A percentile compares a stretch with the other conserved stretches of the same genome.
Evolutionary conservation across 92 coral and sea anemone species (phyloP).

Genomic region (Actinernus sp.): DNA sequence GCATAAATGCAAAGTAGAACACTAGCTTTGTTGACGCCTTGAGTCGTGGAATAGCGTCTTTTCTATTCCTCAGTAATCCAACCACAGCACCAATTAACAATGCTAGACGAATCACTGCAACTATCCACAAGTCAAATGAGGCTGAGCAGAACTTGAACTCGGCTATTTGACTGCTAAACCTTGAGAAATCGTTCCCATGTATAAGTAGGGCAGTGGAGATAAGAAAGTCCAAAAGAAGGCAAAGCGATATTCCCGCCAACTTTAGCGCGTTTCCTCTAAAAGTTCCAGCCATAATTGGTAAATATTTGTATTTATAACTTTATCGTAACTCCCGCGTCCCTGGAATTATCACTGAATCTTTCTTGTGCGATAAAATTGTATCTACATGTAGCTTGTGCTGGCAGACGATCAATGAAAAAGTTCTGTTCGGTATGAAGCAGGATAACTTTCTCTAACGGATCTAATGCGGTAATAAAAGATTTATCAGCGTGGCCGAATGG

Average conservation of each 20-base stretch:
- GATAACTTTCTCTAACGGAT: too few relatives aligned
- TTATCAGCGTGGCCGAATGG: too few relatives aligned
- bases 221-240: conserved; percentile 50
- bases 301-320: too few relatives aligned
- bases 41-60: conserved; percentile 77
- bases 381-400: too few relatives aligned
- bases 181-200: conserved; percentile 70
- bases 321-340: too few relatives aligned
- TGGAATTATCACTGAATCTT: too few relatives aligned
- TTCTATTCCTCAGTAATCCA: conserved; percentile 56
- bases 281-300: too few relatives aligned
- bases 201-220: conserved; percentile 58
- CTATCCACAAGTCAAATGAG: conserved; percentile 83
- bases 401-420: too few relatives aligned
- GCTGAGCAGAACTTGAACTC: conserved; percentile 79
- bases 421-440: too few relatives aligned
- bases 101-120: conserved; percentile 63
- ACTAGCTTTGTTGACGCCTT: conserved; percentile 51
- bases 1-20: conserved; percentile 49
- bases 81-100: conserved; percentile 71
- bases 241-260: conserved; percentile 3
- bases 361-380: too few relatives aligned
- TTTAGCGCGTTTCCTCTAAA: too few relatives aligned
- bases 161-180: conserved; percentile 13
- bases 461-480: too few relatives aligned